A percentile compares a stretch with the other conserved stretches of the same genome.
Conservation (phyloP, 2,113 vertebrate species). For the Aepyceros melampus region DNA sequence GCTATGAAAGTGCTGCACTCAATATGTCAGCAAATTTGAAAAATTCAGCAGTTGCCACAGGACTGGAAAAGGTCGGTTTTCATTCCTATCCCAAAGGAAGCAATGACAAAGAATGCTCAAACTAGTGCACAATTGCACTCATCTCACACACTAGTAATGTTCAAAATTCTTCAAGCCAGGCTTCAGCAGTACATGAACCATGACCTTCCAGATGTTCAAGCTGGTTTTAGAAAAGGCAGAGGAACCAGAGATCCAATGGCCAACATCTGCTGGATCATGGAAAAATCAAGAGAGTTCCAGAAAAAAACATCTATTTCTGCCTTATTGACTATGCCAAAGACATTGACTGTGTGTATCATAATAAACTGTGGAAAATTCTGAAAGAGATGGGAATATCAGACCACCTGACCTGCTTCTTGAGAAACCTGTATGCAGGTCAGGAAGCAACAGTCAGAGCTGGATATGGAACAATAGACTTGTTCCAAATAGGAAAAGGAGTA, state of each 20-base stretch:
- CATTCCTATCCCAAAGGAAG: neutral
- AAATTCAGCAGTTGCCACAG: neutral
- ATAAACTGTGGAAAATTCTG: neutral
- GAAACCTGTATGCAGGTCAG: neutral
- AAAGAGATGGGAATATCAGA: neutral
- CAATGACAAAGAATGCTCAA: neutral
- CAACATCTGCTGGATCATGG: rapidly evolving
- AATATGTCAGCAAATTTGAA: neutral
- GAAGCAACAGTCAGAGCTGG: neutral
- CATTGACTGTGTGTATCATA: neutral
- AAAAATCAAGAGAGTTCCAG: neutral
- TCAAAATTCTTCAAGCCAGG: neutral
- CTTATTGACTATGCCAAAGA: neutral
- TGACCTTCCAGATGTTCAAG: neutral
- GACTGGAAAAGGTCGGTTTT: neutral
- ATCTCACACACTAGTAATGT: neutral
- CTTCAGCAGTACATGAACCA: neutral
- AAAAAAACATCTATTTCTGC: neutral
- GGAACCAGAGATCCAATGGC: neutral
- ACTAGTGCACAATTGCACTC: neutral
- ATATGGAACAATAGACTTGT: neutral
- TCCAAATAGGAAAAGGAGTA: neutral
- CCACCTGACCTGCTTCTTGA: neutral
- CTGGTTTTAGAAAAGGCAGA: neutral
- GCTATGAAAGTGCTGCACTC: neutral